Conservation (phyloP, 2,888 invertebrate species). For the Polymixis lichenea region DNA sequence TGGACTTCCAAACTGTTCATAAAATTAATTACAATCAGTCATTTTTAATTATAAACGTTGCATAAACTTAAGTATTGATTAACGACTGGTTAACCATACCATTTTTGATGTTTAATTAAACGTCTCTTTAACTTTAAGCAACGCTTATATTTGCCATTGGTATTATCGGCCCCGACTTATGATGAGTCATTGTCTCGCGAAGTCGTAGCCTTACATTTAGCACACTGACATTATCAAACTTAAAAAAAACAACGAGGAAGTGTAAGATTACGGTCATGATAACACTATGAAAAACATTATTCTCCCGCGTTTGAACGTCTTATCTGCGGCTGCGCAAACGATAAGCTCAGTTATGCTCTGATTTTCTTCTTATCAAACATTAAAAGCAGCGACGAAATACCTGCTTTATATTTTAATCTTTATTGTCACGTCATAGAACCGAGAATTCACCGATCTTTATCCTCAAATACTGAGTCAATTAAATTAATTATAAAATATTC, state of each 20-base stretch:
- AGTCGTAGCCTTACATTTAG: slow-evolving; percentile 33
- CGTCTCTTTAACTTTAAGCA: too few species aligned
- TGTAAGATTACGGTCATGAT: slow-evolving; percentile 40
- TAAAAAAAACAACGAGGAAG: slow-evolving; percentile 48
- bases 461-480: slow-evolving; percentile 30
- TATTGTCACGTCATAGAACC: slow-evolving; percentile 35
- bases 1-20: too few species aligned
- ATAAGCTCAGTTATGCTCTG: slow-evolving; percentile 60
- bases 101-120: too few species aligned
- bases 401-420: slow-evolving; percentile 32
- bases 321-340: slow-evolving; percentile 52
- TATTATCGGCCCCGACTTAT: slow-evolving; percentile 15
- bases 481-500: slow-evolving; percentile 58
- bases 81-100: too few species aligned
- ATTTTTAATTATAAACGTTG: too few species aligned
- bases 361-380: slow-evolving; percentile 58
- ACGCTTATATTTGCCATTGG: not conserved
- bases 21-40: too few species aligned
- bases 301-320: slow-evolving; percentile 48
- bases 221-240: slow-evolving; percentile 34
- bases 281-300: slow-evolving; percentile 49
- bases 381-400: slow-evolving; percentile 24
- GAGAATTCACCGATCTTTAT: slow-evolving; percentile 9
- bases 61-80: too few species aligned
- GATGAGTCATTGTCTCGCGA: slow-evolving; percentile 22